Evolutionary conservation across 1,140 invertebrate species (phyloP).

Genomic region (Leguminivora glycinivorella): DNA sequence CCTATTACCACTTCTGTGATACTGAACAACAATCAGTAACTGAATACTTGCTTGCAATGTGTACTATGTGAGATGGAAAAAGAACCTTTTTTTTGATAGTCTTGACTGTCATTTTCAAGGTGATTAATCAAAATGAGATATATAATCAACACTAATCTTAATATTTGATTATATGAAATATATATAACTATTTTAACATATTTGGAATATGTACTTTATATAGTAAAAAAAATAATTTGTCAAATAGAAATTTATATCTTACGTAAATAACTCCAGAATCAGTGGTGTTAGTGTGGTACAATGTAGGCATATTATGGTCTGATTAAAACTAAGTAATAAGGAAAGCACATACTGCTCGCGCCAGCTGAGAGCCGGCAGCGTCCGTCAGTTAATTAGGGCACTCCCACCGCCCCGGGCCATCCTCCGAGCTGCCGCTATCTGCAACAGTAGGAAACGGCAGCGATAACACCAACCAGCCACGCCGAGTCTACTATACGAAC

Average conservation of each 20-base stretch:
- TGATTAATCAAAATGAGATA: background rate
- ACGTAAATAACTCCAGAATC: background rate
- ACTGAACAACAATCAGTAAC: background rate
- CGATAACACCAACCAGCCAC: conserved; percentile 67
- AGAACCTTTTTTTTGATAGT: too few species aligned
- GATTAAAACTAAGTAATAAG: conserved; percentile 31
- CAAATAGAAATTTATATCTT: background rate
- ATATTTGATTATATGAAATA: background rate
- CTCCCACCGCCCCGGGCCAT: conserved; percentile 68
- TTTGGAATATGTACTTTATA: background rate
- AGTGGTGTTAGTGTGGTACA: background rate
- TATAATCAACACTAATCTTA: background rate
- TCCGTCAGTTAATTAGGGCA: conserved; percentile 73
- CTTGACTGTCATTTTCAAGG: too few species aligned
- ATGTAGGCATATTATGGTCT: conserved; percentile 1
- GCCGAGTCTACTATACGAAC: conserved; percentile 43
- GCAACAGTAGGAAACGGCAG: conserved; percentile 70
- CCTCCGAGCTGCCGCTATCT: conserved; percentile 73
- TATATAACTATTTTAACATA: background rate
- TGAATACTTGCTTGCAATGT: background rate
- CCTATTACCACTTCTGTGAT: background rate
- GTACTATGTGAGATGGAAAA: too few species aligned
- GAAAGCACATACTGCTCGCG: conserved; percentile 62
- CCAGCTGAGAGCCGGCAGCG: conserved; percentile 72
- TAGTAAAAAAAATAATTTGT: background rate